A percentile compares a stretch with the other conserved stretches of the same genome.
These are phyloP conservation scores for Bombyx mandarina DNA, from an alignment of 1,140 invertebrate species.

Conservation along the genomic window DNA sequence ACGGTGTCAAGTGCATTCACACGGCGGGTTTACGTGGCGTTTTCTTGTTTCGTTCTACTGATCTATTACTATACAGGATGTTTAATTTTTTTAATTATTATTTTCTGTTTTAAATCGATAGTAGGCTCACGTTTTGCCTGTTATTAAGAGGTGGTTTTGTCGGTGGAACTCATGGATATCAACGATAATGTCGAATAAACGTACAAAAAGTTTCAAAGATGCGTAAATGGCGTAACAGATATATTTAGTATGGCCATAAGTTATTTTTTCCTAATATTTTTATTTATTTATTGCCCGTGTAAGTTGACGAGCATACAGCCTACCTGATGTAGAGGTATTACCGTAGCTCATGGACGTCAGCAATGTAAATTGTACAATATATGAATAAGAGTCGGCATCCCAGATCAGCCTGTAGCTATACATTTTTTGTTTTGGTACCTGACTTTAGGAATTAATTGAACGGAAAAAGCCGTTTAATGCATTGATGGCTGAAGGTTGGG, in stretches of 20 bases:
- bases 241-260: too few species aligned
- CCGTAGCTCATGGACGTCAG: too few species aligned
- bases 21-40: conserved; percentile 33
- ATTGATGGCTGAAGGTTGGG: conserved; percentile 4
- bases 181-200: not conserved
- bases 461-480: conserved; percentile 28
- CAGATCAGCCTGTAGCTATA: conserved; percentile 16
- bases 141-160: too few species aligned
- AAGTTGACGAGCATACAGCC: too few species aligned
- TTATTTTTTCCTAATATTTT: too few species aligned
- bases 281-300: too few species aligned
- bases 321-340: too few species aligned
- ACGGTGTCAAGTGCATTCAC: conserved; percentile 45
- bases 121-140: too few species aligned
- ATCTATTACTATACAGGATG: conserved; percentile 21
- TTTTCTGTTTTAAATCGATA: not conserved
- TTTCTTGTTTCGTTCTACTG: conserved; percentile 25
- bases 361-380: too few species aligned
- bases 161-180: not conserved
- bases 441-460: conserved; percentile 35
- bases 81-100: not conserved
- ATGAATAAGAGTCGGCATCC: too few species aligned
- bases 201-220: not conserved
- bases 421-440: conserved; percentile 23
- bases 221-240: too few species aligned